These are phyloP conservation scores for Anableps anableps DNA, from an alignment of 2,797 vertebrate genomes.

Conservation along the genomic window DNA sequence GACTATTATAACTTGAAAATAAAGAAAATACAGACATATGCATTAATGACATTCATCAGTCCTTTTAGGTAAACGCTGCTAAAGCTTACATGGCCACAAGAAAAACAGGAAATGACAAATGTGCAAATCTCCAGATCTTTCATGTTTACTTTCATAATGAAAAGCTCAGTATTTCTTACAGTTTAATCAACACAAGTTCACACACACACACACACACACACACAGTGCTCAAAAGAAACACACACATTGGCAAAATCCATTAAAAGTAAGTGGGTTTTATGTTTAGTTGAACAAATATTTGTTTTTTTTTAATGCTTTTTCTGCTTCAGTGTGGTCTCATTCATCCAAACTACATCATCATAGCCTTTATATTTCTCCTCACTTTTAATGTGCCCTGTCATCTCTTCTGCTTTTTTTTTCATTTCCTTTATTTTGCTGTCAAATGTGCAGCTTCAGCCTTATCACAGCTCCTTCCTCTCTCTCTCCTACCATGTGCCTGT, in stretches of 20 bases:
- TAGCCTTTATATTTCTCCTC: constrained; percentile 27
- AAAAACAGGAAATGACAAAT: constrained; percentile 12
- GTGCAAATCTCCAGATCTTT: neutral
- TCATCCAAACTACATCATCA: constrained; percentile 35
- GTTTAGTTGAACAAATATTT: constrained; percentile 35
- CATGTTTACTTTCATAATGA: neutral
- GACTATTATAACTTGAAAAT: neutral
- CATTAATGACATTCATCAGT: neutral
- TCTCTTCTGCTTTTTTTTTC: constrained; percentile 50
- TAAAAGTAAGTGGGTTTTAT: constrained; percentile 12
- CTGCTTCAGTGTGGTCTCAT: constrained; percentile 13
- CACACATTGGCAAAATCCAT: constrained; percentile 11
- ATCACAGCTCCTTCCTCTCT: constrained; percentile 19
- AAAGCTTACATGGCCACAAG: neutral
- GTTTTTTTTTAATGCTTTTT: constrained; percentile 1
- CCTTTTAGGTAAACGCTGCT: neutral
- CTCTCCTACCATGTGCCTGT: constrained; percentile 10
- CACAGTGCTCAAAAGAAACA: neutral
- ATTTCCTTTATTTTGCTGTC: constrained; percentile 52
- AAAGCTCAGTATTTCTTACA: neutral
- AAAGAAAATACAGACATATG: neutral
- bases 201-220: neutral
- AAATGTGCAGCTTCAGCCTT: constrained; percentile 40
- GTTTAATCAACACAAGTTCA: constrained; percentile 2
- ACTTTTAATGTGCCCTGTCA: constrained; percentile 14